phyloP scores from a whole-genome alignment of 2,113 vertebrate species.

The Lepus timidus region DNA sequence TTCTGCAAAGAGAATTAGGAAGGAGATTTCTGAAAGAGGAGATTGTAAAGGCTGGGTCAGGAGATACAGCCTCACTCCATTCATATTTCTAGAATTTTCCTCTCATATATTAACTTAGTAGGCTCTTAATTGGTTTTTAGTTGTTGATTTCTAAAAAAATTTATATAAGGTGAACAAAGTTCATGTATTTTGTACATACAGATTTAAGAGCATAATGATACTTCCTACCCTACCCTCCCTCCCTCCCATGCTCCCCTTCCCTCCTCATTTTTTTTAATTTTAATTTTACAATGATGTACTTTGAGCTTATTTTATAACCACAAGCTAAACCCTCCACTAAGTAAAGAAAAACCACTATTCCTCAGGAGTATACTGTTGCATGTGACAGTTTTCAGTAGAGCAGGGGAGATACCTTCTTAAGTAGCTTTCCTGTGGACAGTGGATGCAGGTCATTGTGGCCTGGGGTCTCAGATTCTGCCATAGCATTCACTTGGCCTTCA shows the following conservation, averaged over 20 bases:
- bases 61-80: neutral
- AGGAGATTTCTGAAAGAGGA: neutral
- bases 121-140: neutral
- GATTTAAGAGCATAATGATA: too few species aligned
- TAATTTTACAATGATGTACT: too few species aligned
- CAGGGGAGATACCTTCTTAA: neutral
- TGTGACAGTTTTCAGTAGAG: neutral
- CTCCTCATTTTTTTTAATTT: too few species aligned
- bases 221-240: too few species aligned
- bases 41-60: neutral
- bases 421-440: neutral
- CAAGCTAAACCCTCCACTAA: too few species aligned
- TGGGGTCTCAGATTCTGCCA: neutral
- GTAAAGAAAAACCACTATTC: too few species aligned
- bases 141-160: neutral
- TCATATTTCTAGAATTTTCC: neutral
- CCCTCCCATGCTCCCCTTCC: too few species aligned
- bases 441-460: neutral
- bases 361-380: neutral
- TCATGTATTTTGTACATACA: too few species aligned
- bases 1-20: neutral
- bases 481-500: neutral
- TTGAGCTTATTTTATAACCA: too few species aligned
- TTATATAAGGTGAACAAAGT: too few species aligned
- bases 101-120: neutral